Evolutionary conservation across 2,888 invertebrate genomes (phyloP).

Genomic region (Leucophenga maculata): DNA sequence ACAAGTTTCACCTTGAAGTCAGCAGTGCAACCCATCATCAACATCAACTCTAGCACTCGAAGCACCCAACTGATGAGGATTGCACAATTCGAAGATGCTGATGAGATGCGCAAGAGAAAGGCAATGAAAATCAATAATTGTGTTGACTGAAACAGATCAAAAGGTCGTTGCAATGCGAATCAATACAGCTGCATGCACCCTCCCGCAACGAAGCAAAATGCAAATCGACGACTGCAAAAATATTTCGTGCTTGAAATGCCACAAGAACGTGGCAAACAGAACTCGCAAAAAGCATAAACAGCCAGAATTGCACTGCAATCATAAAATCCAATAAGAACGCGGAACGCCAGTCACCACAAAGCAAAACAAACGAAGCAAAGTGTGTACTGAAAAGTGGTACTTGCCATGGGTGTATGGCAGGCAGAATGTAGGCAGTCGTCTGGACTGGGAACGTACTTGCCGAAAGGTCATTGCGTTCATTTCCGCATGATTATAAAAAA

Average conservation of each 20-base stretch:
- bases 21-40: constrained; percentile 37
- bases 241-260: background rate
- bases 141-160: constrained; percentile 65
- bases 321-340: constrained; percentile 34
- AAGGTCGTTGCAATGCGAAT: constrained; percentile 57
- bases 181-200: constrained; percentile 39
- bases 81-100: constrained; percentile 9
- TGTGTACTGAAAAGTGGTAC: background rate
- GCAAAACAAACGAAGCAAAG: constrained; percentile 27
- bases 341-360: constrained; percentile 32
- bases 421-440: background rate
- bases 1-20: constrained; percentile 44
- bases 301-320: constrained; percentile 33
- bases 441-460: constrained; percentile 49
- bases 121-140: constrained; percentile 60
- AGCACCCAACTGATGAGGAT: background rate
- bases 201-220: constrained; percentile 26
- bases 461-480: constrained; percentile 69
- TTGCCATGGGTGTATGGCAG: no score
- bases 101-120: constrained; percentile 38
- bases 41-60: constrained; percentile 10
- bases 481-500: constrained; percentile 68
- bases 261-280: background rate
- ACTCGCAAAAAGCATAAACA: constrained; percentile 26
- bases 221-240: constrained; percentile 26